Evolutionary conservation across 2,888 invertebrate genomes (phyloP).

Genomic region (Erynnis tages): DNA sequence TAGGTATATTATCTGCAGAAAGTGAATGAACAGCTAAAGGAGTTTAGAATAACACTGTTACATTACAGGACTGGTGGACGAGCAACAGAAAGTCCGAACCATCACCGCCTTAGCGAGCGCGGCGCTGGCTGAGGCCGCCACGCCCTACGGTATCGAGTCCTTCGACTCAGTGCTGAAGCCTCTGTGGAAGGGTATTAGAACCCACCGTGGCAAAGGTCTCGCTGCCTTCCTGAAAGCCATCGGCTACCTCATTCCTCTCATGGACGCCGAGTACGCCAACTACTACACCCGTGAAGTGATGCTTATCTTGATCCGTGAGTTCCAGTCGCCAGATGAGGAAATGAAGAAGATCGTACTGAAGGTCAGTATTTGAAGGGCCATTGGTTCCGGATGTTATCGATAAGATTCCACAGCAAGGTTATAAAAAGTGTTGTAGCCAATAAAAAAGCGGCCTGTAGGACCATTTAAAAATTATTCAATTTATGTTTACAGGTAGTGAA

Average conservation of each 20-base stretch:
- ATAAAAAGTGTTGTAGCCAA: too few species aligned
- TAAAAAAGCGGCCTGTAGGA: too few species aligned
- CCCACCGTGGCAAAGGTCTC: slow-evolving; percentile 94
- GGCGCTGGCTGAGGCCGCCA: slow-evolving; percentile 98
- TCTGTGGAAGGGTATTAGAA: slow-evolving; percentile 99
- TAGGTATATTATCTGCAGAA: too few species aligned
- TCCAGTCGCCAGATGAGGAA: slow-evolving; percentile 99
- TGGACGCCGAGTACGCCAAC: slow-evolving; percentile 99
- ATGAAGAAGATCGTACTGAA: slow-evolving; percentile 99
- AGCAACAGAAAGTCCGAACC: slow-evolving; percentile 99
- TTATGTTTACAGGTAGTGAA: slow-evolving; percentile 91
- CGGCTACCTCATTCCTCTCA: slow-evolving; percentile 98
- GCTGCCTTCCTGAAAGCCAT: slow-evolving; percentile 99
- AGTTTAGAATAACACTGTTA: too few species aligned
- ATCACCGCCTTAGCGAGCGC: slow-evolving; percentile 99
- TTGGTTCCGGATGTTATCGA: too few species aligned
- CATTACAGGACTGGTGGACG: slow-evolving; percentile 92
- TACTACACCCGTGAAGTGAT: slow-evolving; percentile 99
- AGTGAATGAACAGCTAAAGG: too few species aligned
- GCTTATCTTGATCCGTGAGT: slow-evolving; percentile 98
- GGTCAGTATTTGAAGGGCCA: slow-evolving; percentile 78
- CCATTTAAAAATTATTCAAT: too few species aligned
- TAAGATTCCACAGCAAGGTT: too few species aligned
- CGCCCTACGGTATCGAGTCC: slow-evolving; percentile 99
- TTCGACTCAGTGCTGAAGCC: slow-evolving; percentile 99